These are phyloP conservation scores for Helicoverpa assulta DNA, from an alignment of 2,888 invertebrate genomes.

Conservation along the genomic window DNA sequence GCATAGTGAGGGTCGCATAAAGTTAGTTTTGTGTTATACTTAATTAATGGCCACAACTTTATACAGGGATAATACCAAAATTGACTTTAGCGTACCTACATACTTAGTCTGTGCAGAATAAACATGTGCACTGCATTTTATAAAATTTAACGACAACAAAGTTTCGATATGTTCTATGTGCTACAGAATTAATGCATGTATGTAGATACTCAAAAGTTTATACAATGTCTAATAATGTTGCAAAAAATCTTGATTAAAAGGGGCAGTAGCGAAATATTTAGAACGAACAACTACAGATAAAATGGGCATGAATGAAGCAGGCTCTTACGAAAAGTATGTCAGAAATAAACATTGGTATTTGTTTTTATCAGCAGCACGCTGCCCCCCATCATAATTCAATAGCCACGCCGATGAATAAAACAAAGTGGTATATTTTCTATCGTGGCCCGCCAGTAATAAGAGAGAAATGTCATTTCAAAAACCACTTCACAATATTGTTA, in stretches of 20 bases:
- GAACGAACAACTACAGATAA: no score
- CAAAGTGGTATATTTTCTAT: not conserved
- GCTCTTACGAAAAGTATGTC: no score
- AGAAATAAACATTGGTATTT: not conserved
- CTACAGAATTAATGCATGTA: not conserved
- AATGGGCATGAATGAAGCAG: no score
- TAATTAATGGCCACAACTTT: constrained; percentile 40
- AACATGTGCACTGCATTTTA: constrained; percentile 30
- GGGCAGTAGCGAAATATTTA: no score
- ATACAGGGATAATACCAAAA: constrained; percentile 42
- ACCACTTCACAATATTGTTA: not conserved
- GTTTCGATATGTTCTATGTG: not conserved
- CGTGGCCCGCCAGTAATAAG: not conserved
- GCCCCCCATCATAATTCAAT: not conserved
- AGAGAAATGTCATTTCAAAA: constrained; percentile 1
- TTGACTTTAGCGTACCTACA: constrained; percentile 18
- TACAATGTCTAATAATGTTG: no score
- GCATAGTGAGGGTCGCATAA: constrained; percentile 20
- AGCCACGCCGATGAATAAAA: not conserved
- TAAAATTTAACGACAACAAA: constrained; percentile 16
- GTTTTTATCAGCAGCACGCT: not conserved
- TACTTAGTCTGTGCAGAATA: constrained; percentile 27
- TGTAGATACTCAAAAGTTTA: no score
- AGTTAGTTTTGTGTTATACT: constrained; percentile 37
- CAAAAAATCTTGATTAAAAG: no score